Percentiles rank a stretch among this genome's conserved stretches.
Conservation (phyloP, 1,140 invertebrate species). For the Listronotus bonariensis region DNA sequence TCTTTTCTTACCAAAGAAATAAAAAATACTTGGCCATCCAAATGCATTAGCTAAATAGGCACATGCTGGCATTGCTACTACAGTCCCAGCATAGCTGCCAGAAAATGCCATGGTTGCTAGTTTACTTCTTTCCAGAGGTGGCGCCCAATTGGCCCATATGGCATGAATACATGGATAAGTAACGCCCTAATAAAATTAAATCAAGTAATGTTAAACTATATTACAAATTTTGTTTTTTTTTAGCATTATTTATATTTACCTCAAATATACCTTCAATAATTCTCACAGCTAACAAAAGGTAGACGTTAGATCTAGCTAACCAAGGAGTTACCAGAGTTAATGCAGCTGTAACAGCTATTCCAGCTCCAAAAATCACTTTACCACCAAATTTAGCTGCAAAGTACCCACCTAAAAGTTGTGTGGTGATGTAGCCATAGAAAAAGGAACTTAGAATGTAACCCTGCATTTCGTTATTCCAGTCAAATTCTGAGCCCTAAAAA, state of each 20-base stretch:
- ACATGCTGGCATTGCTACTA: constrained; percentile 76
- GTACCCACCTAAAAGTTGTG: constrained; percentile 68
- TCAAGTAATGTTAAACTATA: too few species aligned
- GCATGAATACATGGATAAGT: constrained; percentile 89
- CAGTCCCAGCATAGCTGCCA: constrained; percentile 81
- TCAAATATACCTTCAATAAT: constrained; percentile 89
- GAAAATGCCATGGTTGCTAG: constrained; percentile 80
- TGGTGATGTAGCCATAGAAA: constrained; percentile 81
- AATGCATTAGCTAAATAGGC: constrained; percentile 71
- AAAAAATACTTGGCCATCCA: constrained; percentile 87
- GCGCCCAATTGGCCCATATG: constrained; percentile 86
- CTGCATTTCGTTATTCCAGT: constrained; percentile 78
- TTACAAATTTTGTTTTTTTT: too few species aligned
- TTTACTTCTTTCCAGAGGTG: constrained; percentile 76
- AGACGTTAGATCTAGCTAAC: constrained; percentile 71
- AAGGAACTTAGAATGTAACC: constrained; percentile 85
- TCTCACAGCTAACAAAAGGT: constrained; percentile 73
- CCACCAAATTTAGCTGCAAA: constrained; percentile 63
- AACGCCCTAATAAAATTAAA: too few species aligned
- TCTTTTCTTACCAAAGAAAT: constrained; percentile 74
- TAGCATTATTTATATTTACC: too few species aligned
- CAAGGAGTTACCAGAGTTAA: constrained; percentile 83
- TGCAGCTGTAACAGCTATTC: constrained; percentile 80
- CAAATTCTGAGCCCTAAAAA: constrained; percentile 65
- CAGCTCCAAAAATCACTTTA: constrained; percentile 74